Conservation (phyloP, 1,140 invertebrate genomes). For the Aleiodes sp. region DNA sequence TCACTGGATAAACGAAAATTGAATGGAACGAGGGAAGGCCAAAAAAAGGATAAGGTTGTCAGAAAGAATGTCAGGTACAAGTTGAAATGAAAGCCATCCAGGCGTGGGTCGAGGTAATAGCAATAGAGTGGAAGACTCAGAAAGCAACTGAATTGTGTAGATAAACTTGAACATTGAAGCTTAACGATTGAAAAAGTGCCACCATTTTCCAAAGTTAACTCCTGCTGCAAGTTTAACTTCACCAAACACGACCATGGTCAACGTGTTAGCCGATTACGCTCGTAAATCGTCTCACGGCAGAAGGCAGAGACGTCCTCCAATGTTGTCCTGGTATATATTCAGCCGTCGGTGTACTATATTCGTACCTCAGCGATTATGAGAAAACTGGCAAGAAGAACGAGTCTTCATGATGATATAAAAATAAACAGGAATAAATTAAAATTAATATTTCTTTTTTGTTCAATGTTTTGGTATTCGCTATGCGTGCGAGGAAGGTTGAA, state of each 20-base stretch:
- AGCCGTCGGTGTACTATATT: conserved; percentile 32
- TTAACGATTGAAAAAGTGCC: conserved; percentile 8
- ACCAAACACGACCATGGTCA: conserved; percentile 27
- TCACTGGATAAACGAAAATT: neutral
- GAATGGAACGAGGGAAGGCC: too few relatives aligned
- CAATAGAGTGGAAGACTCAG: neutral
- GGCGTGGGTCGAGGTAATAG: neutral
- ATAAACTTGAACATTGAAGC: neutral
- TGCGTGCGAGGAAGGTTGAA: neutral
- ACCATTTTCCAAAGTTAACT: conserved; percentile 4
- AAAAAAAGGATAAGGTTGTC: neutral
- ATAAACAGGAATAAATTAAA: conserved; percentile 6
- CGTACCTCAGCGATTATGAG: conserved; percentile 29
- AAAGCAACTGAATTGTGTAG: neutral
- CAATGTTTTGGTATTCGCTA: too few relatives aligned
- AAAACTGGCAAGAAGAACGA: neutral
- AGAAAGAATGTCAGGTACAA: too few relatives aligned
- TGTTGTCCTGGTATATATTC: neutral
- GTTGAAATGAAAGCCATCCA: neutral
- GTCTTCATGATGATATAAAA: neutral
- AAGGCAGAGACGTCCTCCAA: conserved; percentile 19
- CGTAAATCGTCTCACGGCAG: conserved; percentile 34
- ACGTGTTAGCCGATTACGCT: conserved; percentile 39
- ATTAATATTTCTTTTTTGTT: conserved; percentile 14
- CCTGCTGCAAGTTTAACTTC: conserved; percentile 22